Conservation (phyloP, 2,113 vertebrate genomes). For the Fregata magnificens region DNA sequence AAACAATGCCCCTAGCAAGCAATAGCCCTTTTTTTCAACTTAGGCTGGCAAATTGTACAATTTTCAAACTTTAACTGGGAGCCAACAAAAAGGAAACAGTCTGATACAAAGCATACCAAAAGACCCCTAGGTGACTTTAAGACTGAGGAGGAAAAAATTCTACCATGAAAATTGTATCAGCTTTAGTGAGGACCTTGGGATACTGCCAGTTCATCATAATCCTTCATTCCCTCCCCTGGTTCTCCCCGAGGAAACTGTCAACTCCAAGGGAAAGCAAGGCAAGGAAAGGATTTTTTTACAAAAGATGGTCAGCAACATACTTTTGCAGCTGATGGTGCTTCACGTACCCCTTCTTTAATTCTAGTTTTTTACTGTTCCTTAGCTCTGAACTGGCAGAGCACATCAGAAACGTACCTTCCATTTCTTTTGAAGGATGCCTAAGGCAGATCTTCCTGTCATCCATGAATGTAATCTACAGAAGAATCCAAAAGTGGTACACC, state of each 20-base stretch:
- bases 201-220: background rate
- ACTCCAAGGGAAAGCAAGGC: background rate
- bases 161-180: background rate
- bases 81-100: background rate
- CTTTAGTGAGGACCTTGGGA: background rate
- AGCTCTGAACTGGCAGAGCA: background rate
- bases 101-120: background rate
- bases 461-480: background rate
- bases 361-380: background rate
- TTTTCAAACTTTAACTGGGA: background rate
- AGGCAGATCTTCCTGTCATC: background rate
- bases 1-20: background rate
- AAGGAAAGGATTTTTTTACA: background rate
- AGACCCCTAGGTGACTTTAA: background rate
- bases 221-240: background rate
- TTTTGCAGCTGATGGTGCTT: background rate
- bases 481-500: background rate
- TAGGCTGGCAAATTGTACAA: background rate
- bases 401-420: background rate
- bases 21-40: background rate
- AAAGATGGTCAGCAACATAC: background rate
- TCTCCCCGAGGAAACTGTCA: background rate
- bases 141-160: background rate
- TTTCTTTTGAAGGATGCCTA: background rate
- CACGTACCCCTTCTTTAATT: background rate